A percentile compares a stretch with the other conserved stretches of the same genome.
phyloP scores from a whole-genome alignment of 2,888 invertebrate species.

The Bugulina stolonifera region DNA sequence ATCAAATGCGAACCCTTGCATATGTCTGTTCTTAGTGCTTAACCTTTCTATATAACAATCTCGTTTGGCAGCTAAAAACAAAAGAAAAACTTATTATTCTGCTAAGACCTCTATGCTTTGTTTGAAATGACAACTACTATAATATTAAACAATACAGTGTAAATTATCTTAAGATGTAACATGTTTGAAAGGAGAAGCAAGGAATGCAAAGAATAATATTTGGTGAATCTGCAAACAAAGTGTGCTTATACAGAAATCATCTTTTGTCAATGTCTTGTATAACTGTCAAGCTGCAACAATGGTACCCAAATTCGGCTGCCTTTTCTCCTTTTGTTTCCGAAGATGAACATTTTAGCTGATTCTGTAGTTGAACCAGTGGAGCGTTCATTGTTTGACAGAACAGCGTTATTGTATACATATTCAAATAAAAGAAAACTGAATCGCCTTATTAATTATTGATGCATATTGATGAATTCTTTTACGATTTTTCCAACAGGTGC shows the following conservation, averaged over 20 bases:
- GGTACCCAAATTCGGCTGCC: background rate
- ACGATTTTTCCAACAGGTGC: background rate
- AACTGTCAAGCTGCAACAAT: slow-evolving; percentile 23
- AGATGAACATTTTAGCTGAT: slow-evolving; percentile 7
- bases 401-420: slow-evolving; percentile 8
- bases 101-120: background rate
- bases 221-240: slow-evolving; percentile 4
- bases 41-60: background rate
- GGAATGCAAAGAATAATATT: slow-evolving; percentile 19
- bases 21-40: background rate
- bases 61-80: slow-evolving; percentile 6
- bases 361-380: slow-evolving; percentile 5
- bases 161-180: background rate
- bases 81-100: slow-evolving; percentile 18
- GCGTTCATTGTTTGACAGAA: too few species aligned
- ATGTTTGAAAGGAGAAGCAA: background rate
- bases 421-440: slow-evolving; percentile 23
- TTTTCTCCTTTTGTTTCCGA: background rate
- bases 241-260: background rate
- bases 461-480: slow-evolving; percentile 13
- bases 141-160: background rate
- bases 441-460: slow-evolving; percentile 23
- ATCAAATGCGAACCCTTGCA: background rate
- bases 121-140: slow-evolving; percentile 13
- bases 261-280: slow-evolving; percentile 13